Base-by-base conservation (phyloP, 2,888 invertebrate genomes). In the Neoaliturus tenellus region DNA sequence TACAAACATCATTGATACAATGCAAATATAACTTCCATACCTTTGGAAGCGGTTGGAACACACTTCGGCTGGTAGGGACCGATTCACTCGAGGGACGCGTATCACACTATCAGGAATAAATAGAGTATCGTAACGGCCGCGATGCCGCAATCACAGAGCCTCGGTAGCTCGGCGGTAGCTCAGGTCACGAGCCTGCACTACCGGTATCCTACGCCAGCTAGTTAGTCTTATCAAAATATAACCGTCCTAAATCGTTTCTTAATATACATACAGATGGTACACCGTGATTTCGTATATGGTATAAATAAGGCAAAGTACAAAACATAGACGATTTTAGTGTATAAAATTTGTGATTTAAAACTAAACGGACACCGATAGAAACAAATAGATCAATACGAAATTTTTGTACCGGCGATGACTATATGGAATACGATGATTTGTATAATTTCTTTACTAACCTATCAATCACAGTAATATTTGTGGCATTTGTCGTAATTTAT, bases 1-100 rank as follows among this genome's bases (percentile, higher is more conserved):
- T 84, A 83, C 83, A 84, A 85, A 86, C 83, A 78, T 87, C 88
- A 88, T 88, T 88, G 88, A 88, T 88, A 88, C 88, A 88, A 88
- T 88, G 88, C 88, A 88, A 86, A 85, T 87, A 84, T 84, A 80
- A 86, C 87, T 86, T 86, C 87, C 88, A 88, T 88, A 88, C 88
- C 88, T 87, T 87, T 87, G 87, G 88, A 88, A 88, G 88, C 85
- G 87, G 86, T 87, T 84, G 84, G 85, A 87, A 85, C 85, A 87
- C 87, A 88, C 88, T 88, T 88, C 88, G 87, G 88, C 88, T 87
- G 88, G 88, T 87, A 88, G 88, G 67, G 67, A 75, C 73, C 31
- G 78, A 84, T 55, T 87, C 88, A 87, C 85, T 86, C 87, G 85
- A 87, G 88, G 88, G 88, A 87, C 87, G 88, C 87, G 87, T 88